Conservation (phyloP, 2,113 vertebrate species). For the Calidris pygmaea region DNA sequence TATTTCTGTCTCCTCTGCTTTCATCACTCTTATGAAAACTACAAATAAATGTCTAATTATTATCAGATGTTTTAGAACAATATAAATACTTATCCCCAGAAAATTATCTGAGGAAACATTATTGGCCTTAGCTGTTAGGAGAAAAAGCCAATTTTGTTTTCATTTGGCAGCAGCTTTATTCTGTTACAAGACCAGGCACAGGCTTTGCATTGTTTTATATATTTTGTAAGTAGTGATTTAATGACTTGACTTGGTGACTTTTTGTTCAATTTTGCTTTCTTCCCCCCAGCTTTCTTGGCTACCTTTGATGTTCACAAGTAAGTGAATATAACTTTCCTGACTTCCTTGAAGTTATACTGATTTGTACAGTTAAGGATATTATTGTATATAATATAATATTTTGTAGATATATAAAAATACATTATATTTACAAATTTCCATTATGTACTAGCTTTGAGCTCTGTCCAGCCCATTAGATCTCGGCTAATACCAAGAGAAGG, state of each 20-base stretch:
- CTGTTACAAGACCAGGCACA: conserved; percentile 15
- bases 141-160: conserved; percentile 66
- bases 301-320: neutral
- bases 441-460: neutral
- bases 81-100: conserved; percentile 73
- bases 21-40: conserved; percentile 58
- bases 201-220: neutral
- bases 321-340: neutral
- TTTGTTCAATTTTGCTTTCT: neutral
- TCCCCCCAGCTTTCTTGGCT: neutral
- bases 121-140: conserved; percentile 57
- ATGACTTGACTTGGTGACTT: neutral
- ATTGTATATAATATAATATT: neutral
- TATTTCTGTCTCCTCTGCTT: conserved; percentile 52
- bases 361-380: neutral
- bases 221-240: neutral
- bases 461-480: neutral
- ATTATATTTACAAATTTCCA: neutral
- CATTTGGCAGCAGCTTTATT: conserved; percentile 37
- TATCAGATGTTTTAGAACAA: conserved; percentile 82
- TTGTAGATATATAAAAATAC: neutral
- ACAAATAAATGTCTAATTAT: conserved; percentile 82
- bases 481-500: neutral
- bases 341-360: neutral
- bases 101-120: conserved; percentile 72